Evolutionary conservation across 1,140 invertebrate species (phyloP).

Genomic region (Calephelis virginiensis): DNA sequence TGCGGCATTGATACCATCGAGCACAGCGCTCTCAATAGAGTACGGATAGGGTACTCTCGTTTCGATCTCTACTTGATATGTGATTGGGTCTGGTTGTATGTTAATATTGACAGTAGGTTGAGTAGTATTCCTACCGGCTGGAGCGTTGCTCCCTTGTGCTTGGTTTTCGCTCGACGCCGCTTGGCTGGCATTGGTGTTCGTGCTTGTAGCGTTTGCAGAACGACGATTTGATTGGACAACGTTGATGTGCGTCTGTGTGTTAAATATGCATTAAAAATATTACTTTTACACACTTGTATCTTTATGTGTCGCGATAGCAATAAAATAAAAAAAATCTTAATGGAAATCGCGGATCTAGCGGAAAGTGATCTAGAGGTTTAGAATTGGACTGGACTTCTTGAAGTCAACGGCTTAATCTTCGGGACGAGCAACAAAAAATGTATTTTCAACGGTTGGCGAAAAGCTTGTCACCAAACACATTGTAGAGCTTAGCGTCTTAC

Average conservation of each 20-base stretch:
- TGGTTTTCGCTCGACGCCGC: background rate
- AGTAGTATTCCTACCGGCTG: constrained; percentile 13
- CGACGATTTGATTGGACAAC: constrained; percentile 39
- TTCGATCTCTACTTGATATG: constrained; percentile 56
- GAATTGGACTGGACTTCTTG: no score
- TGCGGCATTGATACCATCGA: constrained; percentile 32
- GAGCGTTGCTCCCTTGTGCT: constrained; percentile 15
- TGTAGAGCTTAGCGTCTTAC: no score
- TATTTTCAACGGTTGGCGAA: no score
- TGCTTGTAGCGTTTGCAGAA: constrained; percentile 15
- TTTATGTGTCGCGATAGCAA: no score
- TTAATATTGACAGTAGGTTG: constrained; percentile 45
- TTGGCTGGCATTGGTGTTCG: constrained; percentile 5
- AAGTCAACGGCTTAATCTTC: no score
- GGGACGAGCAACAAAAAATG: no score
- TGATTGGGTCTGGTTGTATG: constrained; percentile 48
- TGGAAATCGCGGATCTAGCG: no score
- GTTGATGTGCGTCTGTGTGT: constrained; percentile 45
- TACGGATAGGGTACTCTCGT: constrained; percentile 47
- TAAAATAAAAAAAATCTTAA: no score
- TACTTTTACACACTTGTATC: no score
- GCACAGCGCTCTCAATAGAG: constrained; percentile 37
- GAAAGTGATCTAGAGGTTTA: no score
- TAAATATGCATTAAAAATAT: constrained; percentile 12
- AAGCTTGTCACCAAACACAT: no score